phyloP scores from a whole-genome alignment of 2,797 vertebrate species.

The Eulemur mongoz region DNA sequence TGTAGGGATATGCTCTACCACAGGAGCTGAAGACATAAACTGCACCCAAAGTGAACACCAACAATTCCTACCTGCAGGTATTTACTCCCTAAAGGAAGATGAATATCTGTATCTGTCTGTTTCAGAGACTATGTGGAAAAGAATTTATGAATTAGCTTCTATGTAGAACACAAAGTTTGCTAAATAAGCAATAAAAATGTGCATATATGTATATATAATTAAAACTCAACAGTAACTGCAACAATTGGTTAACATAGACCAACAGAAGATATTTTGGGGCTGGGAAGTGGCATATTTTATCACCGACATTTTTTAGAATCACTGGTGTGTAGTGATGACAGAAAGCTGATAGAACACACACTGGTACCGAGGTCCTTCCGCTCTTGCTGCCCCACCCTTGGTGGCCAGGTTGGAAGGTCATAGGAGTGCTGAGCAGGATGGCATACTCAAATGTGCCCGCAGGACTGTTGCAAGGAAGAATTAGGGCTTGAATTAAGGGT shows the following conservation, averaged over 20 bases:
- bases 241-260: not conserved
- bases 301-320: not conserved
- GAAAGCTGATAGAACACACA: not conserved
- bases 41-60: not conserved
- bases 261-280: not conserved
- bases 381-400: not conserved
- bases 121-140: not conserved
- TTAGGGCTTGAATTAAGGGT: not conserved
- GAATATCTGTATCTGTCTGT: not conserved
- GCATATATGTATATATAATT: not conserved
- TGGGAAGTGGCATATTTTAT: not conserved
- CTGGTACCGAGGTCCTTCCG: not conserved
- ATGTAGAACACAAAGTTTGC: not conserved
- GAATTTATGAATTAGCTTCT: not conserved
- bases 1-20: not conserved
- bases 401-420: too few relatives aligned
- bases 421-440: not conserved
- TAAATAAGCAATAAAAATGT: not conserved
- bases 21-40: not conserved
- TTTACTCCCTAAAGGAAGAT: not conserved
- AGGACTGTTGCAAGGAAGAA: not conserved
- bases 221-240: not conserved
- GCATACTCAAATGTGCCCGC: not conserved
- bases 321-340: not conserved
- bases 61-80: not conserved